phyloP scores from a whole-genome alignment of 2,888 invertebrate genomes.

The Agonopterix heracliana region DNA sequence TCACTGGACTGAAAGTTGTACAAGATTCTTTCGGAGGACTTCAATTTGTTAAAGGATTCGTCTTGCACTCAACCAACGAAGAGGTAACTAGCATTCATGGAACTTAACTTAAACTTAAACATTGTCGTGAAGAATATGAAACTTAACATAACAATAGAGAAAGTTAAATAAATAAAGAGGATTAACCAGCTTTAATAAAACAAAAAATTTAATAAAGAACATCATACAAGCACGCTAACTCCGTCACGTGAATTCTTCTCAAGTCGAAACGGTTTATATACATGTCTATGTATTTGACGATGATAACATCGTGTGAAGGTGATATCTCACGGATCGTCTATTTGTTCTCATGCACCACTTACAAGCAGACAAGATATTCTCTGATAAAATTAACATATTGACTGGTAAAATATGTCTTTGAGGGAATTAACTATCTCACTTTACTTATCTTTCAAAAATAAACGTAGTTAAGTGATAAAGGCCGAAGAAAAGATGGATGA shows the following conservation, averaged over 20 bases:
- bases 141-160: background rate
- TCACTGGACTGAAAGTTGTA: conserved; percentile 74
- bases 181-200: background rate
- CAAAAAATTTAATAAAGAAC: conserved; percentile 4
- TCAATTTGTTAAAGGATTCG: conserved; percentile 45
- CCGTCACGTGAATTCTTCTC: conserved; percentile 6
- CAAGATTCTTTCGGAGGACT: conserved; percentile 67
- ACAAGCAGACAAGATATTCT: no score
- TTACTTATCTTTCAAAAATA: no score
- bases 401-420: no score
- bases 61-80: conserved; percentile 32
- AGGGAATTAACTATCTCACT: no score
- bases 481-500: no score
- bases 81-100: conserved; percentile 39
- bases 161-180: background rate
- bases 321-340: conserved; percentile 4
- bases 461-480: no score
- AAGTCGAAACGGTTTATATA: no score
- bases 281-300: background rate
- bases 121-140: background rate
- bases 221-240: conserved; percentile 5
- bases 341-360: conserved; percentile 3
- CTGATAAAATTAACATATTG: background rate
- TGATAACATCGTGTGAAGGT: conserved; percentile 1
- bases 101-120: background rate